Evolutionary conservation across 1,140 invertebrate species (phyloP).

Genomic region (Neodiprion fabricii): DNA sequence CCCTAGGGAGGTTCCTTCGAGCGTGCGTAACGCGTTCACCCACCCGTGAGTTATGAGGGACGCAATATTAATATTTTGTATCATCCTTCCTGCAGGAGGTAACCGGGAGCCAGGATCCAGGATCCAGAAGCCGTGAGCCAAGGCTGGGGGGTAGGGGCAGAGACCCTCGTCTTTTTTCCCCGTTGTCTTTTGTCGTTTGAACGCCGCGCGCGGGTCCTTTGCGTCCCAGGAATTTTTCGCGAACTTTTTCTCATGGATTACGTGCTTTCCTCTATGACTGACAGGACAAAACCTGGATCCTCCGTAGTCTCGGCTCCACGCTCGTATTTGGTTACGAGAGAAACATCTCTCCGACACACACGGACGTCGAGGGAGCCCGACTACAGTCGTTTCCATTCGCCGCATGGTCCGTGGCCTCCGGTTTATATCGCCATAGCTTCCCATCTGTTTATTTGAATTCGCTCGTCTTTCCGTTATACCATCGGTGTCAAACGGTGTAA

Average conservation of each 20-base stretch:
- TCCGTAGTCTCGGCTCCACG: neutral
- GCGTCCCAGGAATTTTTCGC: slow-evolving; percentile 17
- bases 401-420: neutral
- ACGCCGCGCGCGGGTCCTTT: slow-evolving; percentile 25
- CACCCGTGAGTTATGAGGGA: slow-evolving; percentile 62
- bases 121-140: neutral
- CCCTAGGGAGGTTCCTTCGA: slow-evolving; percentile 55
- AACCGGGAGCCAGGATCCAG: slow-evolving; percentile 1
- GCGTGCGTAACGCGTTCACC: slow-evolving; percentile 60
- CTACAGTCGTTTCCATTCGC: neutral
- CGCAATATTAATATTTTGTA: slow-evolving; percentile 65
- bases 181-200: slow-evolving; percentile 55
- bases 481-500: neutral
- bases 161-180: slow-evolving; percentile 31
- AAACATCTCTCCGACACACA: neutral
- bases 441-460: neutral
- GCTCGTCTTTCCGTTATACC: neutral
- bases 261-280: slow-evolving; percentile 30
- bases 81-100: slow-evolving; percentile 51
- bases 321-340: slow-evolving; percentile 1
- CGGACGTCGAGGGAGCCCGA: neutral
- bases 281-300: neutral
- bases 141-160: slow-evolving; percentile 10
- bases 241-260: slow-evolving; percentile 22
- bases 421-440: neutral